Evolutionary conservation across 1,140 invertebrate genomes (phyloP), one percentile per base, ranked within the genome.

Genomic region (Bathynomus jamesi): DNA sequence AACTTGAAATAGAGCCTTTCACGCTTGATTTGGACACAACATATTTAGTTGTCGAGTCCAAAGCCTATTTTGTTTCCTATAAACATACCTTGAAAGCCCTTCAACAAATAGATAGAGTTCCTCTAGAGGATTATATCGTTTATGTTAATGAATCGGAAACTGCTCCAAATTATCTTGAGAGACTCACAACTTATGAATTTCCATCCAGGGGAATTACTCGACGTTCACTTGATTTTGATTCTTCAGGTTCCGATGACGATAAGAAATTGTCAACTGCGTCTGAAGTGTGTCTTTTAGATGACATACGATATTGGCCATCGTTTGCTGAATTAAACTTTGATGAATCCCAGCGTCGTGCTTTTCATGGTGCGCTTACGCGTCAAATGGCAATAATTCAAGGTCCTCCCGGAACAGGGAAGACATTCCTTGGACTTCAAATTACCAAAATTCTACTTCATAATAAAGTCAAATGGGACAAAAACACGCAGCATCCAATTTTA

Each of bases 361-460:
- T 86, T 29, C 74, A 81, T 64, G 76, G 72, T 5, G 84, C 84
- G 8, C 77, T 87, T 2, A 83, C 81, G 24, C 82, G 82, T 69
- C 83, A 85, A 74, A 66, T 87, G 24, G 81, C 86, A 3, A 82
- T 95, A 1, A 93, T 94, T 73, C 92, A 94, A 84, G 87, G 83
- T 11, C 85, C 86, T 24, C 91, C 91, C 0, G 91, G 91, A 4
- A 92, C 90, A 0, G 91, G 91, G 0, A 93, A 93, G 82, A 92
- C 91, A 0, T 89, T 83, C 78, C 78, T 92, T n/a, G 90, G 89
- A 2, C 81, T 90, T 10, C 85, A 89, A 82, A 83, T 91, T 31
- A 84, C 87, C 0, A 81, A 86, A 72, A 84, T 84, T 2, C 78
- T 91, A 8, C 78, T 91, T 10, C 60, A 84, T 28, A 89, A 88